Percentiles rank a stretch among this genome's conserved stretches.
phyloP scores from a whole-genome alignment of 2,797 vertebrate species.

The Columba guinea region DNA sequence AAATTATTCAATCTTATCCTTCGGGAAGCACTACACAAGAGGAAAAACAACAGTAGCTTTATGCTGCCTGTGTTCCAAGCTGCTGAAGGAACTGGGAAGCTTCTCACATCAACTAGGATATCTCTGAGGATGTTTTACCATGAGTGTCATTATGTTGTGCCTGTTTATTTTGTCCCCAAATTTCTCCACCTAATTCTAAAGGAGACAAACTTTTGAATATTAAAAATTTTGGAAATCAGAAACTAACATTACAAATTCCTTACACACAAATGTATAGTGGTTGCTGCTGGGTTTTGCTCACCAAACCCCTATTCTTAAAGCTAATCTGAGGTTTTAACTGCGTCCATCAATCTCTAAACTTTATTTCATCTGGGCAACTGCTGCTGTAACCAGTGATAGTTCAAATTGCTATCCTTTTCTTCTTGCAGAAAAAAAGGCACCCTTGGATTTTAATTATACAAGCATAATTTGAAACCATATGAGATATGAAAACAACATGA shows the following conservation, averaged over 20 bases:
- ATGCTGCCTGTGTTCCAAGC: not conserved
- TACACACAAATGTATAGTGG: not conserved
- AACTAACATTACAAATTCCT: not conserved
- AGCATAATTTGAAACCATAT: not conserved
- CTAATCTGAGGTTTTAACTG: not conserved
- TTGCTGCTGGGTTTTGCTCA: not conserved
- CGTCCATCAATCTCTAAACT: not conserved
- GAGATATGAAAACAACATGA: not conserved
- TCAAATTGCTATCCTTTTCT: not conserved
- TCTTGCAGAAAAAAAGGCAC: not conserved
- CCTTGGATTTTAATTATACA: not conserved
- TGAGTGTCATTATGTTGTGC: accelerated
- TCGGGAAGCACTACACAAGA: not conserved
- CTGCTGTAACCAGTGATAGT: not conserved
- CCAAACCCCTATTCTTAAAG: not conserved
- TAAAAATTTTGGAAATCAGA: not conserved
- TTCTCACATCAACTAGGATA: not conserved
- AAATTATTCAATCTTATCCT: not conserved
- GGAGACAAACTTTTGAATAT: not conserved
- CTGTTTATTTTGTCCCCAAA: not conserved
- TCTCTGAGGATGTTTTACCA: not conserved
- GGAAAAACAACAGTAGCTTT: not conserved
- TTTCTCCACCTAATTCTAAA: not conserved
- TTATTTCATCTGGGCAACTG: not conserved
- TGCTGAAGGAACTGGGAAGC: not conserved